Evolutionary conservation across 2,113 vertebrate species (phyloP).

Genomic region (Pachycephala philippinensis): DNA sequence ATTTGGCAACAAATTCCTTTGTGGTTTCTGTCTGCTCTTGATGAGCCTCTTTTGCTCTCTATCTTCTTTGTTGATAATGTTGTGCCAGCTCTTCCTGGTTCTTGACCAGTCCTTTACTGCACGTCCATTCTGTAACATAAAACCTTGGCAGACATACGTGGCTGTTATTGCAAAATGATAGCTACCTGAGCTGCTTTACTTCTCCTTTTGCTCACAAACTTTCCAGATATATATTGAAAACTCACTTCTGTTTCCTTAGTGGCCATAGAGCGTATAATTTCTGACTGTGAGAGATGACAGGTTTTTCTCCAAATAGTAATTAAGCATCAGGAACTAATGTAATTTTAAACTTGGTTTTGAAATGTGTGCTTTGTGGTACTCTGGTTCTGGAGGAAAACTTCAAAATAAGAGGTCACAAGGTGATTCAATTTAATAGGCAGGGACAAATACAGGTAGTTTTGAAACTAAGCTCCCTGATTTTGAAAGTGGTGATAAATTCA

Average conservation of each 20-base stretch:
- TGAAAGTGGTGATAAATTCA: background rate
- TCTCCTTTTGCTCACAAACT: background rate
- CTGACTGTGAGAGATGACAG: background rate
- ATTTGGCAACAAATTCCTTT: background rate
- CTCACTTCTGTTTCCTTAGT: background rate
- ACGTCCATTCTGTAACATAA: background rate
- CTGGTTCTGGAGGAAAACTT: background rate
- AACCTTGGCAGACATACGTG: background rate
- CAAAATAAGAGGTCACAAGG: background rate
- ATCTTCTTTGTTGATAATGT: background rate
- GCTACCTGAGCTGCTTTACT: background rate
- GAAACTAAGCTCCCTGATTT: background rate
- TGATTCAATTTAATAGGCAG: background rate
- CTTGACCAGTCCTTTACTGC: background rate
- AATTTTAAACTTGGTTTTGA: background rate
- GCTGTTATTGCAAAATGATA: background rate
- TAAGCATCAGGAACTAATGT: background rate
- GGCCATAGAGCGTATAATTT: background rate
- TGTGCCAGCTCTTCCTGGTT: background rate
- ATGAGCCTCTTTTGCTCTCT: background rate
- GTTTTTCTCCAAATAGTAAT: background rate
- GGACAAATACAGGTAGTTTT: background rate
- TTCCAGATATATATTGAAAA: background rate
- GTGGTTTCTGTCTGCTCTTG: background rate
- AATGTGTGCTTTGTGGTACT: background rate